A percentile compares a stretch with the other conserved stretches of the same genome.
Conservation (phyloP, 2,113 vertebrate species). For the Monopterus albus region DNA sequence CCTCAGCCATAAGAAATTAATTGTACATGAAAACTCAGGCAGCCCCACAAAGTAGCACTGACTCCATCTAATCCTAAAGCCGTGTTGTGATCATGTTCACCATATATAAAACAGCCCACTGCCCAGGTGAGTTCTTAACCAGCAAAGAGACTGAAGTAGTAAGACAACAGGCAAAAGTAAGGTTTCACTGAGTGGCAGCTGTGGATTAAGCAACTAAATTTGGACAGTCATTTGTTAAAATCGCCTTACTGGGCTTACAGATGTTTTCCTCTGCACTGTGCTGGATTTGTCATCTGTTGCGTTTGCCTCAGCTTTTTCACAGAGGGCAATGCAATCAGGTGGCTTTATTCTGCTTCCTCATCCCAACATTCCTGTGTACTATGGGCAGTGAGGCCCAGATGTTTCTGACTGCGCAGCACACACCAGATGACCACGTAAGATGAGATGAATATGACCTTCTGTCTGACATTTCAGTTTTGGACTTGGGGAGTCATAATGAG, state of each 20-base stretch:
- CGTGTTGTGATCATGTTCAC: not conserved
- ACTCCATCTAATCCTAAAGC: slow-evolving; percentile 73
- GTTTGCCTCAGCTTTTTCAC: slow-evolving; percentile 52
- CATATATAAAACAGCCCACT: slow-evolving; percentile 51
- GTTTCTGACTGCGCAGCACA: slow-evolving; percentile 49
- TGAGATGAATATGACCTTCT: not conserved
- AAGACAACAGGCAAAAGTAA: slow-evolving; percentile 18
- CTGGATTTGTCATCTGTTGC: slow-evolving; percentile 49
- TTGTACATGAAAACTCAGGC: slow-evolving; percentile 59
- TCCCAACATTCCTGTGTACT: slow-evolving; percentile 63
- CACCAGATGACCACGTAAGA: slow-evolving; percentile 69
- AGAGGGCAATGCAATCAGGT: slow-evolving; percentile 61
- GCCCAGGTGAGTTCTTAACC: too few relatives aligned
- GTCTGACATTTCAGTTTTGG: not conserved
- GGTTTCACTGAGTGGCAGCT: slow-evolving; percentile 15
- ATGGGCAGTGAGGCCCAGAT: slow-evolving; percentile 64
- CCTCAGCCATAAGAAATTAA: slow-evolving; percentile 70
- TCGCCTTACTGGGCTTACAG: slow-evolving; percentile 12
- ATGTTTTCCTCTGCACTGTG: slow-evolving; percentile 26
- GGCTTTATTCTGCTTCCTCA: slow-evolving; percentile 62
- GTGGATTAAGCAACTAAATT: slow-evolving; percentile 29
- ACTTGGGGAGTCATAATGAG: not conserved
- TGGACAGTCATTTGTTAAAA: slow-evolving; percentile 7
- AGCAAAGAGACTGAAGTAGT: slow-evolving; percentile 38
- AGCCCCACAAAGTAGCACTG: slow-evolving; percentile 57